phyloP scores from a whole-genome alignment of 2,888 invertebrate species.

The Agriopis marginaria region DNA sequence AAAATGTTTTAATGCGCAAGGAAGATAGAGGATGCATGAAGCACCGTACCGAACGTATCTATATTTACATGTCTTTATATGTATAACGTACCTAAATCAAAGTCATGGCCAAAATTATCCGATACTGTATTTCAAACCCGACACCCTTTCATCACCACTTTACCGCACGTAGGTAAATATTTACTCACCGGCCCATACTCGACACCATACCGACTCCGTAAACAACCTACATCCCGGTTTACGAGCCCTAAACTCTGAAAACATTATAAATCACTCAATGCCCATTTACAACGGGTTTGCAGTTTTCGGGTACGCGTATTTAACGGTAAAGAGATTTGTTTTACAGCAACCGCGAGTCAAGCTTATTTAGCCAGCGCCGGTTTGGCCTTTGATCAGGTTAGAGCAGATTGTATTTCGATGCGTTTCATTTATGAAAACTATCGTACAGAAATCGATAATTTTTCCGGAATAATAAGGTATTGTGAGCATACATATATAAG shows the following conservation, averaged over 20 bases:
- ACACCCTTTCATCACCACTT: slow-evolving; percentile 18
- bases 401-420: too few species aligned
- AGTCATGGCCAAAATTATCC: slow-evolving; percentile 1
- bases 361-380: too few species aligned
- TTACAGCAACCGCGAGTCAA: too few species aligned
- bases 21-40: too few species aligned
- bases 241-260: slow-evolving; percentile 9
- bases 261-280: slow-evolving; percentile 15
- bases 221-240: slow-evolving; percentile 39
- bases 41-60: not conserved
- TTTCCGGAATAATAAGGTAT: too few species aligned
- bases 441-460: too few species aligned
- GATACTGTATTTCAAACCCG: slow-evolving; percentile 1
- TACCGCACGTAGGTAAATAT: slow-evolving; percentile 14
- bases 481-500: too few species aligned
- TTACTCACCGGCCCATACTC: slow-evolving; percentile 6
- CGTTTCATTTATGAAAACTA: too few species aligned
- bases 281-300: slow-evolving; percentile 21
- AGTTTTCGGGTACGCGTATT: not conserved
- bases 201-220: slow-evolving; percentile 22
- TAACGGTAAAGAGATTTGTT: too few species aligned
- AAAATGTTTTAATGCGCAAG: too few species aligned
- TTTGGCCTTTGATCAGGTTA: too few species aligned
- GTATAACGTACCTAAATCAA: slow-evolving; percentile 9
- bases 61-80: not conserved